Evolutionary conservation across 2,113 vertebrate genomes (phyloP), one percentile per base, ranked within the genome.

Genomic region (Phalacrocorax pelagicus): DNA sequence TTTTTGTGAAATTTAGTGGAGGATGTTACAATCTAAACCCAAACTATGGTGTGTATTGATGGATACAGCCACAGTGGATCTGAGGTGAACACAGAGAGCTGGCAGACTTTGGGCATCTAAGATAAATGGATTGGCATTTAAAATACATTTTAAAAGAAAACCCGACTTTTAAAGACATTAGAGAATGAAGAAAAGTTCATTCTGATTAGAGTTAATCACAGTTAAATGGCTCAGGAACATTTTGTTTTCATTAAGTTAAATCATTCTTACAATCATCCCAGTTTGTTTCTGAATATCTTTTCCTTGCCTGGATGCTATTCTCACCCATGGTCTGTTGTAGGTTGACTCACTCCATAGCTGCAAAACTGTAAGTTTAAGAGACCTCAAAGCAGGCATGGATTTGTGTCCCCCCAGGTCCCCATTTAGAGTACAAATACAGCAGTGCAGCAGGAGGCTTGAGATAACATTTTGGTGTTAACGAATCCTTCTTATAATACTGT

Each of bases 41-140:
- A 0, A 46, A 1, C 0, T 36, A 57, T 15, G n/a, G 12, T 42
- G 18, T 19, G 12, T 58, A 42, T 59, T 62, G 47, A 9, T n/a
- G 40, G n/a, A 26, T 32, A 69, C 18, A 78, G 63, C 21, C 89
- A 79, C 0, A 3, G 44, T 13, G 62, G 54, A 11, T 89, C 36
- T 65, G 51, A 26, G 59, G 83, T 11, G 34, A 63, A 78, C 44
- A 23, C n/a, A 67, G 49, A 52, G 10, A 65, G 11, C 55, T 71
- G 51, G 13, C 23, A 85, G 62, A 40, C 9, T 63, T 51, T 49
- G 19, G 34, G 52, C 32, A 32, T 44, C 34, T 69, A 23, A 74
- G 36, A 65, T 61, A 54, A 86, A 81, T 81, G 44, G 7, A 55
- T 2, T 46, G 40, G 23, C 20, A 61, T 84, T 84, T 49, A 81